phyloP scores from a whole-genome alignment of 1,140 invertebrate genomes.

The Drosophila orena region DNA sequence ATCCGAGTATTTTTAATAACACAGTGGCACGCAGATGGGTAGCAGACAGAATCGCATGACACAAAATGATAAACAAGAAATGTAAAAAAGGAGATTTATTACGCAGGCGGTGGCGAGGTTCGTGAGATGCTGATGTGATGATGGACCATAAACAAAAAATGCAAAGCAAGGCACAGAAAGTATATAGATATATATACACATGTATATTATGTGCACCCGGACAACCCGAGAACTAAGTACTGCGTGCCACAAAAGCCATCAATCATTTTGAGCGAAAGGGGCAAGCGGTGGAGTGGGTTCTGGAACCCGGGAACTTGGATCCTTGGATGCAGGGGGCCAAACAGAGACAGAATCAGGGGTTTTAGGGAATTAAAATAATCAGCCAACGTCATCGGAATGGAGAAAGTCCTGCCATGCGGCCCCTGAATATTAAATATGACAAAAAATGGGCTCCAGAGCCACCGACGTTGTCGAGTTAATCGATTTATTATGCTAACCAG shows the following conservation, averaged over 20 bases:
- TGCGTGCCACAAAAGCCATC: conserved; percentile 80
- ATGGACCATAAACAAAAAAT: conserved; percentile 80
- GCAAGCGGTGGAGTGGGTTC: conserved; percentile 55
- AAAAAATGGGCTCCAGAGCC: conserved; percentile 49
- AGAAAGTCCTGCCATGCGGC: conserved; percentile 38
- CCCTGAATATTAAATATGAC: conserved; percentile 82
- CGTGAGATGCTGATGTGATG: conserved; percentile 76
- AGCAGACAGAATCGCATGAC: conserved; percentile 74
- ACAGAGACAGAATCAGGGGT: not conserved
- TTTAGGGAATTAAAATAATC: conserved; percentile 73
- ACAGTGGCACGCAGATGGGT: conserved; percentile 54
- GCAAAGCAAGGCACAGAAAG: conserved; percentile 63
- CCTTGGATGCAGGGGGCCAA: not conserved
- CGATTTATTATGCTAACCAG: conserved; percentile 83
- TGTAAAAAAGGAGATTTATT: conserved; percentile 75
- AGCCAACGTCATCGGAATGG: conserved; percentile 65
- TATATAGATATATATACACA: conserved; percentile 42
- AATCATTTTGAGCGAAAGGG: conserved; percentile 82
- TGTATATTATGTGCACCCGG: conserved; percentile 39
- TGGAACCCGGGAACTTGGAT: not conserved
- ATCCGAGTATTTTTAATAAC: conserved; percentile 68
- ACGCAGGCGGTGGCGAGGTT: conserved; percentile 66
- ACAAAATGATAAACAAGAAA: conserved; percentile 83
- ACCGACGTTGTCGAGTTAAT: conserved; percentile 58
- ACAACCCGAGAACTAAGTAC: conserved; percentile 48